These are phyloP conservation scores for Stigmatopora nigra DNA, from an alignment of 2,113 vertebrate species.

Conservation along the genomic window DNA sequence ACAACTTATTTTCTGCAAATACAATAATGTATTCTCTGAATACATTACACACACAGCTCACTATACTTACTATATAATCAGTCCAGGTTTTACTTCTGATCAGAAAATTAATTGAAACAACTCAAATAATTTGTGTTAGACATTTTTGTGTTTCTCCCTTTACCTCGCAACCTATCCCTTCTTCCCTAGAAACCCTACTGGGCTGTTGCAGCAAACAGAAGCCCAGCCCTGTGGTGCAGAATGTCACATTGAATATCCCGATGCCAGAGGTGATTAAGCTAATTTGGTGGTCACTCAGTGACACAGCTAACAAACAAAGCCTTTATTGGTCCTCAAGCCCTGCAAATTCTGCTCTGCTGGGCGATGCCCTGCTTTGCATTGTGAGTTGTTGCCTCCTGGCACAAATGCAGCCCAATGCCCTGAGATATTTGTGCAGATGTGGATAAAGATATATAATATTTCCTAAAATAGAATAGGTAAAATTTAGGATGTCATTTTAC, in stretches of 20 bases:
- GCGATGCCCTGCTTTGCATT: constrained; percentile 36
- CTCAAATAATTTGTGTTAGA: background rate
- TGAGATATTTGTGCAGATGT: constrained; percentile 31
- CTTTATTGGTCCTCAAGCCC: constrained; percentile 56
- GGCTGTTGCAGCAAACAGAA: constrained; percentile 37
- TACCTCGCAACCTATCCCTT: constrained; percentile 19
- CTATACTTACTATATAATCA: too few species aligned
- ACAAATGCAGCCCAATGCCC: constrained; percentile 36
- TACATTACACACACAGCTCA: too few species aligned
- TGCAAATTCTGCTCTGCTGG: constrained; percentile 35
- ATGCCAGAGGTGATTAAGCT: constrained; percentile 68
- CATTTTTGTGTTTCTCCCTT: constrained; percentile 22
- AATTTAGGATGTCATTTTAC: background rate
- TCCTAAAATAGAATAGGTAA: constrained; percentile 11
- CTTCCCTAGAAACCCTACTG: constrained; percentile 9
- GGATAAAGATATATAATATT: constrained; percentile 19
- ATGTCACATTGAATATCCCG: constrained; percentile 64
- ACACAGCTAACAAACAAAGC: constrained; percentile 68
- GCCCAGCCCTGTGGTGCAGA: constrained; percentile 44
- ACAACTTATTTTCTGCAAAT: too few species aligned
- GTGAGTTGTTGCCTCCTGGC: constrained; percentile 46
- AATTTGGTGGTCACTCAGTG: constrained; percentile 67
- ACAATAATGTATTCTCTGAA: too few species aligned
- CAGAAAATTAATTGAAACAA: background rate
- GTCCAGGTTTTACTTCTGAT: background rate